Conservation (phyloP, 1,140 invertebrate species). For the Teleopsis dalmanni region DNA sequence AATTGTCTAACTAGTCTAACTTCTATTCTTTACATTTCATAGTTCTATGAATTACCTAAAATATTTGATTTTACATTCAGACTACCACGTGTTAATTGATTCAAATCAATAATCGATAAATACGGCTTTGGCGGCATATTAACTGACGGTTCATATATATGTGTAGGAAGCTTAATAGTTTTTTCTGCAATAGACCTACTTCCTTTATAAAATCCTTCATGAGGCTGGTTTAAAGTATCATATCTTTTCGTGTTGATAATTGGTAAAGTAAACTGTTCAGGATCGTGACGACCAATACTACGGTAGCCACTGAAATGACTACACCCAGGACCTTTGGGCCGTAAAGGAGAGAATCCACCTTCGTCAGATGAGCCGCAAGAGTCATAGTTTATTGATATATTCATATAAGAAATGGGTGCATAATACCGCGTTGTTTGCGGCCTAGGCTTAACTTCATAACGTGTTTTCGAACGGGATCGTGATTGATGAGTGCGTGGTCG, state of each 20-base stretch:
- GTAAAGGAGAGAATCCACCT: conserved; percentile 31
- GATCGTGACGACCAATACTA: conserved; percentile 32
- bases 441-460: conserved; percentile 47
- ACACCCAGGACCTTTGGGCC: conserved; percentile 31
- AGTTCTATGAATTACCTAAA: conserved; percentile 24
- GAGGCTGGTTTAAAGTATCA: conserved; percentile 9
- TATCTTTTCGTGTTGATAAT: conserved; percentile 43
- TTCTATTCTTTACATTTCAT: background rate
- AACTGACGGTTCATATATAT: conserved; percentile 28
- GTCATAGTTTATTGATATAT: conserved; percentile 52
- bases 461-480: conserved; percentile 45
- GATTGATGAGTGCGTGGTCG: conserved; percentile 45
- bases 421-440: conserved; percentile 50
- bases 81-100: conserved; percentile 56
- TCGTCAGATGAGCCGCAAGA: conserved; percentile 47
- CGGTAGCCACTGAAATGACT: conserved; percentile 37
- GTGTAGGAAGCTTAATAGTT: background rate
- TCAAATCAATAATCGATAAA: conserved; percentile 65
- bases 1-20: background rate
- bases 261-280: conserved; percentile 33
- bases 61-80: conserved; percentile 44
- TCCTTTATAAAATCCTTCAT: background rate
- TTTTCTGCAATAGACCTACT: conserved; percentile 6
- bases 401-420: conserved; percentile 53
- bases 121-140: conserved; percentile 50